phyloP scores from a whole-genome alignment of 2,888 invertebrate species.

The Oconnorella tubifera region DNA sequence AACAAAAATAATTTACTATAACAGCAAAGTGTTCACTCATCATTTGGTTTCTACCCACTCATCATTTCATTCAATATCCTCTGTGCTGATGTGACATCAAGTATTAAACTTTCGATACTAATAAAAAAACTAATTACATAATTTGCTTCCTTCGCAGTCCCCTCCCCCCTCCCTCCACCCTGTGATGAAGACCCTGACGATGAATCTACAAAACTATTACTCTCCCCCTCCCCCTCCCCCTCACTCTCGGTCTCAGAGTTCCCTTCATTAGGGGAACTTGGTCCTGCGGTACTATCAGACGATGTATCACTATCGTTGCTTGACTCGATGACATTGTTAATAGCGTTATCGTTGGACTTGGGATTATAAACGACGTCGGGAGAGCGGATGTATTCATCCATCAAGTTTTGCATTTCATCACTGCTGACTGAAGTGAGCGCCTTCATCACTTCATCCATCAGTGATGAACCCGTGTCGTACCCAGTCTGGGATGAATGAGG shows the following conservation, averaged over 20 bases:
- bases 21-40: too few species aligned
- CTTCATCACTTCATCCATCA: conserved; percentile 84
- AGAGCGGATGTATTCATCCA: conserved; percentile 1
- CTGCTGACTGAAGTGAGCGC: conserved; percentile 52
- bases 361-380: background rate
- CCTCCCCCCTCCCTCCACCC: too few species aligned
- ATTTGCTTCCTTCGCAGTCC: too few species aligned
- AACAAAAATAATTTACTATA: too few species aligned
- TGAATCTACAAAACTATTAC: conserved; percentile 22
- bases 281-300: background rate
- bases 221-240: conserved; percentile 10
- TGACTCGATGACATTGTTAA: background rate
- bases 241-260: background rate
- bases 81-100: too few species aligned
- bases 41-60: too few species aligned
- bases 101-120: too few species aligned
- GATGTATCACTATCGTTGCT: background rate
- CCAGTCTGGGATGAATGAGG: conserved; percentile 12
- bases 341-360: background rate
- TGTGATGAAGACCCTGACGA: conserved; percentile 22
- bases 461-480: conserved; percentile 67
- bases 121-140: too few species aligned
- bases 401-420: background rate
- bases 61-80: too few species aligned
- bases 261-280: background rate